phyloP scores from a whole-genome alignment of 2,797 vertebrate species.

The Parotocinclus haroldoi region DNA sequence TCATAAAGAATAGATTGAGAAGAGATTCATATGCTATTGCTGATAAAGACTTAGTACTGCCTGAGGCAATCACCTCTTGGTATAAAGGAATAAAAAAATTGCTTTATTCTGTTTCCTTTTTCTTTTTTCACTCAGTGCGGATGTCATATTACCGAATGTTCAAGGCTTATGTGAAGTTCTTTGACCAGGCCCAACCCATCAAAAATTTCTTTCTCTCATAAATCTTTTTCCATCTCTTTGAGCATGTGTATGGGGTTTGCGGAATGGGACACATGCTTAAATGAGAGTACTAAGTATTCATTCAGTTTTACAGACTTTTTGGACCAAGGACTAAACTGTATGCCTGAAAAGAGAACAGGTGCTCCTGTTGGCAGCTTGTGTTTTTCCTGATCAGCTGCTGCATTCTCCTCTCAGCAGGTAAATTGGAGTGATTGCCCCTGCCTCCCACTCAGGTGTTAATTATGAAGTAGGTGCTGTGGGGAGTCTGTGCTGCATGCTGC shows the following conservation, averaged over 20 bases:
- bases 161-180: background rate
- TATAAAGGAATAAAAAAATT: conserved; percentile 44
- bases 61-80: conserved; percentile 62
- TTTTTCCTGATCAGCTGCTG: conserved; percentile 41
- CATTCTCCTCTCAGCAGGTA: conserved; percentile 58
- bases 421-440: conserved; percentile 47
- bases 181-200: conserved; percentile 3
- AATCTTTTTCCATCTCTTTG: background rate
- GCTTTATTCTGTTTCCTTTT: conserved; percentile 36
- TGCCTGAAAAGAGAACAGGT: conserved; percentile 38
- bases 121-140: conserved; percentile 24
- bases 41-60: conserved; percentile 66
- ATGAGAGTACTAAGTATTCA: background rate
- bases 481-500: conserved; percentile 45
- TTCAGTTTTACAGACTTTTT: background rate
- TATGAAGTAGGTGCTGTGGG: conserved; percentile 56
- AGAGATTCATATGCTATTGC: conserved; percentile 63
- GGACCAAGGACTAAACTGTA: conserved; percentile 14
- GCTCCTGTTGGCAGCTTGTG: conserved; percentile 40
- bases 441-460: conserved; percentile 74
- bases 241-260: background rate
- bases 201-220: background rate
- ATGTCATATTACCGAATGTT: conserved; percentile 4
- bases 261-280: background rate
- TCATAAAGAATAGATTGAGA: conserved; percentile 53